Evolutionary conservation across 2,113 vertebrate genomes (phyloP).

Genomic region (Furnarius figulus): DNA sequence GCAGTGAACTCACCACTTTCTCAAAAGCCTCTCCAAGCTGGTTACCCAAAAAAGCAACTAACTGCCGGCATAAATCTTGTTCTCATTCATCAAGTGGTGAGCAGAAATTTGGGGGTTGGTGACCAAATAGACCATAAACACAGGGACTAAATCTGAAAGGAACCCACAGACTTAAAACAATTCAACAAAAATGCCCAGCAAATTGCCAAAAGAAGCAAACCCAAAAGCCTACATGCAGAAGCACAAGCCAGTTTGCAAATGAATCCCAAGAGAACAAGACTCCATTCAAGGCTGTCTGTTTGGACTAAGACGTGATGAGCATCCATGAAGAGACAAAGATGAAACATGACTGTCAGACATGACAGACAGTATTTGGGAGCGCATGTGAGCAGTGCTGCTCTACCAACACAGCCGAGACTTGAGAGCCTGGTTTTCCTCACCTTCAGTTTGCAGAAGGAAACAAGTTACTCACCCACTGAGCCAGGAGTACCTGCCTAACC

Average conservation of each 20-base stretch:
- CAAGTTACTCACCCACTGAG: neutral
- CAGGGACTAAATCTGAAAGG: neutral
- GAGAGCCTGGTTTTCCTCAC: neutral
- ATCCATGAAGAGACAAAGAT: neutral
- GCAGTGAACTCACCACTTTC: neutral
- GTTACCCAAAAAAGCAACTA: slow-evolving; percentile 9
- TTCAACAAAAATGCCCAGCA: neutral
- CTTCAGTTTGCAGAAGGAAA: neutral
- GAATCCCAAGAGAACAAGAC: neutral
- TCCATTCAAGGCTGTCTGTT: neutral
- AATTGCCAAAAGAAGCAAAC: neutral
- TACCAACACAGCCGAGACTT: neutral
- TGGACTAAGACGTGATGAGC: neutral
- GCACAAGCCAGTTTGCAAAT: neutral
- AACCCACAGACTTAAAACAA: neutral
- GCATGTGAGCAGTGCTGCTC: neutral
- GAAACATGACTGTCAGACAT: neutral
- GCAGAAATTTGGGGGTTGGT: neutral
- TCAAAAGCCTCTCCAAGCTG: neutral
- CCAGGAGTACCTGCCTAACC: neutral
- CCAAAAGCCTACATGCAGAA: neutral
- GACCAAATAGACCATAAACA: neutral
- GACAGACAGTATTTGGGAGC: neutral
- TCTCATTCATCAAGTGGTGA: slow-evolving; percentile 1
- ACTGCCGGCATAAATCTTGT: slow-evolving; percentile 10